Percentiles rank a stretch among this genome's conserved stretches.
phyloP scores from a whole-genome alignment of 2,113 vertebrate genomes.

The Trichechus manatus region DNA sequence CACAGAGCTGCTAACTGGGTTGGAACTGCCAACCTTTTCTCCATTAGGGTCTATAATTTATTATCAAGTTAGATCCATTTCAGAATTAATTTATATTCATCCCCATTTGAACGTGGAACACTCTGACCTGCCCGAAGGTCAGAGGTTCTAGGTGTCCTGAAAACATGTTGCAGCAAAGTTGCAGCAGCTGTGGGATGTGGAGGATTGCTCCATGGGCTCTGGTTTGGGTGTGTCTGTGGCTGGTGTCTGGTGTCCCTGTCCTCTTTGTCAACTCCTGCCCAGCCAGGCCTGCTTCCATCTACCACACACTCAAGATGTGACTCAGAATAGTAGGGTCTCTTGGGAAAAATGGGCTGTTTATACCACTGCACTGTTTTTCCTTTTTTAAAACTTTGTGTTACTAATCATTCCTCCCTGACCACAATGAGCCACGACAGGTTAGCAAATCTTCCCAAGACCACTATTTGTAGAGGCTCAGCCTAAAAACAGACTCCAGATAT shows the following conservation, averaged over 20 bases:
- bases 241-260: conserved; percentile 49
- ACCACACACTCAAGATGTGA: conserved; percentile 48
- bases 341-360: too few relatives aligned
- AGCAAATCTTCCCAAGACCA: too few relatives aligned
- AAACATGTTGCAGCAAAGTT: not conserved
- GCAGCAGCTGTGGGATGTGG: not conserved
- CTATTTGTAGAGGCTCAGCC: too few relatives aligned
- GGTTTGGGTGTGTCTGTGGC: conserved; percentile 47
- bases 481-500: too few relatives aligned
- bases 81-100: not conserved
- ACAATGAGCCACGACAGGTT: too few relatives aligned
- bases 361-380: too few relatives aligned
- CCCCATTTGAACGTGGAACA: not conserved
- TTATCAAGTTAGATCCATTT: conserved; percentile 9
- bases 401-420: too few relatives aligned
- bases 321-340: conserved; percentile 20
- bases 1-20: too few relatives aligned
- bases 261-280: conserved; percentile 58
- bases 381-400: too few relatives aligned
- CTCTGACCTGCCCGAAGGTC: not conserved
- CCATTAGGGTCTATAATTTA: not conserved
- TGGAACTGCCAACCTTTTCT: not conserved
- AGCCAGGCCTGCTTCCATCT: conserved; percentile 67
- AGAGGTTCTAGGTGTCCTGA: not conserved
- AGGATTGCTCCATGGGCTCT: not conserved